Evolutionary conservation across 2,797 vertebrate genomes (phyloP).

Genomic region (Eospalax fontanierii): DNA sequence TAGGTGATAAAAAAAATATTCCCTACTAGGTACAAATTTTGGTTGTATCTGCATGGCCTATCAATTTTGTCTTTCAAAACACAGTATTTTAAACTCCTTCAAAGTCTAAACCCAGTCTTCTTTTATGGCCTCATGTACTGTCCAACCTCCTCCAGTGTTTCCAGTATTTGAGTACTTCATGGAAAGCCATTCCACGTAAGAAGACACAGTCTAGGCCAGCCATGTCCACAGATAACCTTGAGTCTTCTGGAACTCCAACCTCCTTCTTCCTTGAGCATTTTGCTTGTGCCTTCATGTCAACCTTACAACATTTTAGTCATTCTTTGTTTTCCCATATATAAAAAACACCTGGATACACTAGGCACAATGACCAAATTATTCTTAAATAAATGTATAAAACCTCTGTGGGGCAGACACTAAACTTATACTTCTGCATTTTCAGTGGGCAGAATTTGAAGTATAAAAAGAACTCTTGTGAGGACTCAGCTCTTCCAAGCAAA

Average conservation of each 20-base stretch:
- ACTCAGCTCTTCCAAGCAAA: slow-evolving; percentile 44
- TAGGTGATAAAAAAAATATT: not conserved
- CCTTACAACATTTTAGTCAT: not conserved
- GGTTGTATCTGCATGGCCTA: not conserved
- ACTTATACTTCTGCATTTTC: not conserved
- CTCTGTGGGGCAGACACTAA: not conserved
- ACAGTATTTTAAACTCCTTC: not conserved
- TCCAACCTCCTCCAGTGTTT: not conserved
- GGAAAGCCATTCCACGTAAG: not conserved
- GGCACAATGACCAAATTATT: not conserved
- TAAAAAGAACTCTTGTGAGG: not conserved
- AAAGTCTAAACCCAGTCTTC: not conserved
- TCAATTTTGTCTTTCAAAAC: not conserved
- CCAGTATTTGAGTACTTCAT: not conserved
- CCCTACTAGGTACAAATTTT: not conserved
- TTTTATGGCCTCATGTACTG: not conserved
- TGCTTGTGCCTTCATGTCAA: not conserved
- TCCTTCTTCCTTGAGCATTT: not conserved
- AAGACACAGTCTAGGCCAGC: not conserved
- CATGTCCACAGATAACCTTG: not conserved
- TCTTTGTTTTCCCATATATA: not conserved
- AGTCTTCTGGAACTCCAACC: no score
- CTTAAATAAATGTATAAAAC: not conserved
- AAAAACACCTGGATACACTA: not conserved
- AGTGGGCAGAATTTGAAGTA: not conserved